phyloP scores from a whole-genome alignment of 2,797 vertebrate genomes.

The Anguilla anguilla region DNA sequence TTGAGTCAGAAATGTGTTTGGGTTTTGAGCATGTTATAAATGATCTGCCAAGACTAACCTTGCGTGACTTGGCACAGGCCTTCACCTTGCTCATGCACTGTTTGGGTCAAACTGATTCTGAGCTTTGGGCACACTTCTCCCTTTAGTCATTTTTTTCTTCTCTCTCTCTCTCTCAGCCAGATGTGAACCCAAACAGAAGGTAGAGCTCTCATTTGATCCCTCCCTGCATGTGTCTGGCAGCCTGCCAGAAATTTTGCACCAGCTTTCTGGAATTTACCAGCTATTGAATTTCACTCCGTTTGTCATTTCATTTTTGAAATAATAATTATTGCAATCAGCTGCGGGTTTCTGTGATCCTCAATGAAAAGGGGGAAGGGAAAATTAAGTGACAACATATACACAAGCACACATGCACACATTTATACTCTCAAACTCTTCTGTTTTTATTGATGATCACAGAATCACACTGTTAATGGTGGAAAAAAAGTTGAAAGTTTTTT shows the following conservation, averaged over 20 bases:
- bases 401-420: not conserved
- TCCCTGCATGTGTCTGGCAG: slow-evolving; percentile 28
- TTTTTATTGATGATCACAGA: no score
- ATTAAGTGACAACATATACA: not conserved
- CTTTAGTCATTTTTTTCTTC: not conserved
- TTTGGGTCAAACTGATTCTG: slow-evolving; percentile 30
- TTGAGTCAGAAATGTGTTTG: slow-evolving; percentile 9
- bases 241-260: slow-evolving; percentile 23
- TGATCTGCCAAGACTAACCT: slow-evolving; percentile 28
- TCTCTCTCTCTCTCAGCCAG: slow-evolving; percentile 31
- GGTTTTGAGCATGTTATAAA: slow-evolving; percentile 30
- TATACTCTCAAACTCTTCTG: no score
- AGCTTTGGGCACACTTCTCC: not conserved
- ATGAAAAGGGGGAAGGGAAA: not conserved
- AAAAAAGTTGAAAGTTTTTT: not conserved
- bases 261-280: slow-evolving; percentile 23
- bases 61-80: slow-evolving; percentile 36
- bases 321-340: slow-evolving; percentile 17
- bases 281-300: slow-evolving; percentile 13
- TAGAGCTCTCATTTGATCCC: slow-evolving; percentile 33
- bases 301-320: slow-evolving; percentile 1
- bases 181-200: slow-evolving; percentile 32
- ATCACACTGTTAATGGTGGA: not conserved
- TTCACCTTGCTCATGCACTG: slow-evolving; percentile 22
- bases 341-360: not conserved